Evolutionary conservation across 1,140 invertebrate species (phyloP).

Genomic region (Ganaspis sp.): DNA sequence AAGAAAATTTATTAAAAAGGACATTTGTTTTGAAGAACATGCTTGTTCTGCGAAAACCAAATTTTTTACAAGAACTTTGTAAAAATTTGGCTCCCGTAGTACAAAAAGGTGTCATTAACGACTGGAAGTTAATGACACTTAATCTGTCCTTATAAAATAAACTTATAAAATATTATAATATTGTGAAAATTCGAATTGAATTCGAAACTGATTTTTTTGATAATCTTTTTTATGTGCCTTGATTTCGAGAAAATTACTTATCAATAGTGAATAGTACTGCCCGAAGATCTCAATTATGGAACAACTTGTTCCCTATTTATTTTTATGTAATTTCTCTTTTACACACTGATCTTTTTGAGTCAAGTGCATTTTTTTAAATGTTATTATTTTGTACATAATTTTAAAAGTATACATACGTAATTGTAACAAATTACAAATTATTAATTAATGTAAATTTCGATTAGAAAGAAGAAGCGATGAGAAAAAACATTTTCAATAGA

Average conservation of each 20-base stretch:
- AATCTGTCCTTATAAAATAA: too few species aligned
- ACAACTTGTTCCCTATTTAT: not conserved
- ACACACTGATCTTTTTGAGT: not conserved
- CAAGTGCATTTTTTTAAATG: not conserved
- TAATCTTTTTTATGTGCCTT: conserved; percentile 16
- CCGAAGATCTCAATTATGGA: conserved; percentile 9
- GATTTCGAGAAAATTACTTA: not conserved
- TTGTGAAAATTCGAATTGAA: too few species aligned
- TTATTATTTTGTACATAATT: conserved; percentile 26
- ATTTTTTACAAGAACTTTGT: too few species aligned
- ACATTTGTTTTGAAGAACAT: too few species aligned
- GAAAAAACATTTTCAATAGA: too few species aligned
- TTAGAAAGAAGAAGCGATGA: not conserved
- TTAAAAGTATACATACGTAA: not conserved
- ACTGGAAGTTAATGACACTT: too few species aligned
- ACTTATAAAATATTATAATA: too few species aligned
- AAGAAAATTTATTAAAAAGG: too few species aligned
- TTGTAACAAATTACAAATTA: not conserved
- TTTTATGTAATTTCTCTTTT: not conserved
- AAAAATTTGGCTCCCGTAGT: too few species aligned
- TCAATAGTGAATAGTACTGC: not conserved
- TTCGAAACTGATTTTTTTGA: not conserved
- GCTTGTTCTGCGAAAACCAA: too few species aligned
- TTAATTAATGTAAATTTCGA: not conserved
- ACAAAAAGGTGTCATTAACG: too few species aligned